Evolutionary conservation across 2,113 vertebrate species (phyloP).

Genomic region (human (Homo sapiens)): DNA sequence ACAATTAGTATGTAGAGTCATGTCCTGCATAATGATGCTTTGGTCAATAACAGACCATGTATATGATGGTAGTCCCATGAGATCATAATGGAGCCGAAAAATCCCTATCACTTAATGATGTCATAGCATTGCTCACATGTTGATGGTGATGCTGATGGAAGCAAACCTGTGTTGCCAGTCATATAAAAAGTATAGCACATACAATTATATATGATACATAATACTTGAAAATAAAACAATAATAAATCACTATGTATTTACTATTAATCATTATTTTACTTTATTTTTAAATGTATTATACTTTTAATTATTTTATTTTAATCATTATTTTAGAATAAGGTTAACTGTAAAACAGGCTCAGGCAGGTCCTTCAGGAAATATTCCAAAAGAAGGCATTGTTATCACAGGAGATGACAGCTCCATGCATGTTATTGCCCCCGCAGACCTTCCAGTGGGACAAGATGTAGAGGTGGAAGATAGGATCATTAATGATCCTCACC

Average conservation of each 20-base stretch:
- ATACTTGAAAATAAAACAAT: not conserved
- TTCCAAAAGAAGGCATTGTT: not conserved
- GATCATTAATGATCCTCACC: not conserved
- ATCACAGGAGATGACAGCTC: not conserved
- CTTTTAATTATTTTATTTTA: not conserved
- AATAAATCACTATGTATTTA: not conserved
- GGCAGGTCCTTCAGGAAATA: not conserved
- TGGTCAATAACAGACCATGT: not conserved
- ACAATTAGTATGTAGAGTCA: not conserved
- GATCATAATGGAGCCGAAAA: not conserved
- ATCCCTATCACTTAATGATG: not conserved
- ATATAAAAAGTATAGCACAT: not conserved
- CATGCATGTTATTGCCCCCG: not conserved
- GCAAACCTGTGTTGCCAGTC: not conserved
- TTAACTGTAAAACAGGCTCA: not conserved
- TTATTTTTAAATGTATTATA: no score
- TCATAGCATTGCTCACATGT: not conserved
- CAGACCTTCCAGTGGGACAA: not conserved
- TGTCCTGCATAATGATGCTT: not conserved
- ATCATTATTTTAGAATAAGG: not conserved
- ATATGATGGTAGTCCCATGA: not conserved
- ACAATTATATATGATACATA: not conserved
- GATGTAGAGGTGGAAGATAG: not conserved
- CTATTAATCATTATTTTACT: not conserved
- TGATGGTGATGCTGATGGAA: not conserved